phyloP scores from a whole-genome alignment of 2,113 vertebrate genomes.

The Platichthys stellatus region DNA sequence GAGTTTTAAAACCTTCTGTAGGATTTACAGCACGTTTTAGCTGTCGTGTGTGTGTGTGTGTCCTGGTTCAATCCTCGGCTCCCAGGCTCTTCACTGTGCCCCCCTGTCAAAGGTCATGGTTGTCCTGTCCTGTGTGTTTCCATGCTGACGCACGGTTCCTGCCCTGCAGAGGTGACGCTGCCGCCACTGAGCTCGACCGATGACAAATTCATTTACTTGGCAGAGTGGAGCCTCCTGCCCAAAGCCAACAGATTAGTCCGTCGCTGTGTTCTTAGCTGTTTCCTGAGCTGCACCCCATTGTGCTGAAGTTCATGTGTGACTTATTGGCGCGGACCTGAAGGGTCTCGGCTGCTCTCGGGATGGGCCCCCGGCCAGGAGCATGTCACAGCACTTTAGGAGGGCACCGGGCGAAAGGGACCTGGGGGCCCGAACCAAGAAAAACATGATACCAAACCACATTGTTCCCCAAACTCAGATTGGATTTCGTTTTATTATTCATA shows the following conservation, averaged over 20 bases:
- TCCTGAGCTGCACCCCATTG: constrained; percentile 55
- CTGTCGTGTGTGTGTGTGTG: background rate
- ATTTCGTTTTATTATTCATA: no score
- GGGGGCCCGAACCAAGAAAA: no score
- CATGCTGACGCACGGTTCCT: constrained; percentile 26
- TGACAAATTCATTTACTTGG: constrained; percentile 40
- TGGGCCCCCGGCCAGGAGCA: background rate
- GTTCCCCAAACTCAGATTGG: no score
- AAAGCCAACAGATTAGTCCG: constrained; percentile 20
- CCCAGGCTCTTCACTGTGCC: constrained; percentile 27
- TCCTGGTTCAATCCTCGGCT: background rate
- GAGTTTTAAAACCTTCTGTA: background rate
- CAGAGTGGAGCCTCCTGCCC: background rate
- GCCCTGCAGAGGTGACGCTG: constrained; percentile 18
- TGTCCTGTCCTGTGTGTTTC: constrained; percentile 18
- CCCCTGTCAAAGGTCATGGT: constrained; percentile 44
- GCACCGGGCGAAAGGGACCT: no score
- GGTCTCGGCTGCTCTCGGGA: constrained; percentile 4
- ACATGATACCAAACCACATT: no score
- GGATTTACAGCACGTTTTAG: constrained; percentile 1
- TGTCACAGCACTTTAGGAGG: no score
- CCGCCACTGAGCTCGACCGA: constrained; percentile 7
- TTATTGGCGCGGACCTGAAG: constrained; percentile 1
- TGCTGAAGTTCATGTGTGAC: constrained; percentile 11
- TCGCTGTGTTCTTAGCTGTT: constrained; percentile 72